Percentiles rank a stretch among this genome's conserved stretches.
Evolutionary conservation across 2,797 vertebrate genomes (phyloP).

Genomic region (Coregonus suidteri): DNA sequence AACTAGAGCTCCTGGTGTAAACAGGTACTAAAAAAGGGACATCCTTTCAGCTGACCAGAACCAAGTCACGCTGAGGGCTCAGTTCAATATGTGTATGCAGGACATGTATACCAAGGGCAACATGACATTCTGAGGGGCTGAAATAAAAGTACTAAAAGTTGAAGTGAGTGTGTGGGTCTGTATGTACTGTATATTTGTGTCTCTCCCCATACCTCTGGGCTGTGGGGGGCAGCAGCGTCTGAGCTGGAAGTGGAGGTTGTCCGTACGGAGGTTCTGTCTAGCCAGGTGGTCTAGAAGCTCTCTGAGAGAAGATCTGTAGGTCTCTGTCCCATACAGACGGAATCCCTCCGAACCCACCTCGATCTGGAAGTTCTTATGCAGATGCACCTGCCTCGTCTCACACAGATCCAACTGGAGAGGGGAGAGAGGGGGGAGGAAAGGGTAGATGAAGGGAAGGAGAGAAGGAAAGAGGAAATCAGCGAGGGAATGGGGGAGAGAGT

Average conservation of each 20-base stretch:
- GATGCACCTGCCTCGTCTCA: constrained; percentile 59
- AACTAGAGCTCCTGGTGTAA: background rate
- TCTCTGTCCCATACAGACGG: constrained; percentile 84
- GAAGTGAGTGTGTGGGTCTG: background rate
- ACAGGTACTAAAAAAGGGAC: background rate
- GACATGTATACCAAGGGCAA: background rate
- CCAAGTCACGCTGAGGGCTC: background rate
- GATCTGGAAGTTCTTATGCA: constrained; percentile 98
- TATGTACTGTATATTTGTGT: background rate
- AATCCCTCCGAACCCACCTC: constrained; percentile 79
- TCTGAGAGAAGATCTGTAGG: constrained; percentile 75
- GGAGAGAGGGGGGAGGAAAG: background rate
- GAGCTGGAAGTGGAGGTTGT: constrained; percentile 90
- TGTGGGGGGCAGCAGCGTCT: constrained; percentile 92
- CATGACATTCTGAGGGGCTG: background rate
- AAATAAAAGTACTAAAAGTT: background rate
- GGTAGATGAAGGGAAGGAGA: too few relatives aligned
- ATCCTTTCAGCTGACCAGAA: background rate
- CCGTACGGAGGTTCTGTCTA: constrained; percentile 89
- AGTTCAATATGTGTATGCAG: background rate
- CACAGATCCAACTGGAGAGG: constrained; percentile 50
- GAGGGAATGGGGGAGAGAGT: background rate
- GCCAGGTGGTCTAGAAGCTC: constrained; percentile 91
- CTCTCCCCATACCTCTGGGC: constrained; percentile 82
- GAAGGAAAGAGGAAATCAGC: background rate